Conservation (phyloP, 2,888 invertebrate species). For the Chymomyza caudatula region DNA sequence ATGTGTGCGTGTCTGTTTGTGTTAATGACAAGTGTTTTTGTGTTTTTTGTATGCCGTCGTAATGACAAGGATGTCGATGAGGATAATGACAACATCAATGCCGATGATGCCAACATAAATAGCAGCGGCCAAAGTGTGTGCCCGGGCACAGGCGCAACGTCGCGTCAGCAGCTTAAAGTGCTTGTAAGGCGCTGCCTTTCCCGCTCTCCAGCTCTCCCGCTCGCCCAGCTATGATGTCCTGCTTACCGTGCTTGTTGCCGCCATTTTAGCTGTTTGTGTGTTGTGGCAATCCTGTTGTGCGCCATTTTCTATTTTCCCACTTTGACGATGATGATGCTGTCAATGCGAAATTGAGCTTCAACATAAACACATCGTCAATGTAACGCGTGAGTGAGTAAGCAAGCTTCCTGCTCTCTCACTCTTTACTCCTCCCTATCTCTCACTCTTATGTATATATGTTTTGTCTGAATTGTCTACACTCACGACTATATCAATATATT, state of each 20-base stretch:
- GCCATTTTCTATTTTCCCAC: slow-evolving; percentile 26
- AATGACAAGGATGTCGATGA: slow-evolving; percentile 71
- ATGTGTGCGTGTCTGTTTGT: slow-evolving; percentile 44
- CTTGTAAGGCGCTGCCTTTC: slow-evolving; percentile 61
- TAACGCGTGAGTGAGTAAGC: slow-evolving; percentile 56
- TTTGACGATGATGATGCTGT: slow-evolving; percentile 60
- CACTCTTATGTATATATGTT: no score
- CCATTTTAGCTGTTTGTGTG: background rate
- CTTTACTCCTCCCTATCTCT: background rate
- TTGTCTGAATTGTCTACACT: no score
- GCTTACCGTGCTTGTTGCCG: background rate
- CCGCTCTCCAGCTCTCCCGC: background rate
- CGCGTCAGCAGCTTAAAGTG: slow-evolving; percentile 60
- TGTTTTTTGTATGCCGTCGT: slow-evolving; percentile 47
- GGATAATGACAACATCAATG: slow-evolving; percentile 70
- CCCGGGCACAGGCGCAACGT: slow-evolving; percentile 13
- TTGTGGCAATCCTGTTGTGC: slow-evolving; percentile 16
- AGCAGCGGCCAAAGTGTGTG: background rate
- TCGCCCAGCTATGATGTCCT: background rate
- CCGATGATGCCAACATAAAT: slow-evolving; percentile 43
- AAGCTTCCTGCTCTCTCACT: no score
- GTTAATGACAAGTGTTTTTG: slow-evolving; percentile 71
- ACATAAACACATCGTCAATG: slow-evolving; percentile 68
- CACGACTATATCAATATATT: background rate
- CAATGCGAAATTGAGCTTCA: slow-evolving; percentile 67